phyloP scores from a whole-genome alignment of 2,797 vertebrate species.

The Eidolon dupreanum region DNA sequence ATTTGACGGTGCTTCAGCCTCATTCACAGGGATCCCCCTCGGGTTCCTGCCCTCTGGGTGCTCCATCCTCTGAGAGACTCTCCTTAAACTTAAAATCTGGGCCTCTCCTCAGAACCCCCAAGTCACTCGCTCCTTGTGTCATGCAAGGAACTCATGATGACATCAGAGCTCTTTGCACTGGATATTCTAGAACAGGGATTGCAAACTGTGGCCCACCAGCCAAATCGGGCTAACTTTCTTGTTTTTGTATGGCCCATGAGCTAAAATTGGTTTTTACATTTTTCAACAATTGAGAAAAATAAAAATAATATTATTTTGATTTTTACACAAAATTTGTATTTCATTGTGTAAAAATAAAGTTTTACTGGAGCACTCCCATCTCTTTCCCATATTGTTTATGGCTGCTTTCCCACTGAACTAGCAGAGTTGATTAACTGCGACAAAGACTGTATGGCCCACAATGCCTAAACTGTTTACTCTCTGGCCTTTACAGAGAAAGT shows the following conservation, averaged over 20 bases:
- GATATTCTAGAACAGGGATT: not conserved
- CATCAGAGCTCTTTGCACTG: not conserved
- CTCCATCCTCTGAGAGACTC: not conserved
- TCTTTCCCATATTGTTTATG: not conserved
- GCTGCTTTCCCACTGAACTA: not conserved
- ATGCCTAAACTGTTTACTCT: not conserved
- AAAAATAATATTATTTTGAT: not conserved
- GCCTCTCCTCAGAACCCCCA: not conserved
- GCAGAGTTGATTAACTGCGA: not conserved
- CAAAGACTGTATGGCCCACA: not conserved
- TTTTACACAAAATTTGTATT: not conserved
- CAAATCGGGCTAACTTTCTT: not conserved
- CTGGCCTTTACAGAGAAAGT: not conserved
- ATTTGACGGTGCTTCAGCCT: not conserved
- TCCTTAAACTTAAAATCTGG: not conserved
- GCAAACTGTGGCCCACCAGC: not conserved
- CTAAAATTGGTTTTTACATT: not conserved
- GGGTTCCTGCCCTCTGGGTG: not conserved
- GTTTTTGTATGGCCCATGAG: no score
- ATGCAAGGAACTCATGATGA: no score
- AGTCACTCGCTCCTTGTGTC: not conserved
- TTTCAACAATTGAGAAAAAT: not conserved
- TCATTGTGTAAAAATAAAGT: not conserved
- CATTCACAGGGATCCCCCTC: not conserved
- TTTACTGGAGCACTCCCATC: not conserved